phyloP scores from a whole-genome alignment of 1,140 invertebrate species.

The Ganaspis sp. region DNA sequence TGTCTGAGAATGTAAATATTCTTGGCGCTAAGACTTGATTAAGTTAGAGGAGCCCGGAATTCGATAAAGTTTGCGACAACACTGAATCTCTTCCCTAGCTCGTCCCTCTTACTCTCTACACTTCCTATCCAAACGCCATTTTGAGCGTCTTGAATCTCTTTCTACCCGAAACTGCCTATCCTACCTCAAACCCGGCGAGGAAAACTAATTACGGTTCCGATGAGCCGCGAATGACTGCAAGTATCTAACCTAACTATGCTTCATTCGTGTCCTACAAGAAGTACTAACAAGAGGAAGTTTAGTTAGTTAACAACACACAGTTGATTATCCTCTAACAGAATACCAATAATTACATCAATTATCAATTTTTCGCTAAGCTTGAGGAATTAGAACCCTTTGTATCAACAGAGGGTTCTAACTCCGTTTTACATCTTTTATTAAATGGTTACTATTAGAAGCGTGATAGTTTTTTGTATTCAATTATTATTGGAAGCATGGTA shows the following conservation, averaged over 20 bases:
- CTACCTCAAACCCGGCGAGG: conserved; percentile 45
- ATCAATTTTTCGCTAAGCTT: not conserved
- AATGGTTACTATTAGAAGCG: too few species aligned
- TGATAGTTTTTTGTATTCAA: too few species aligned
- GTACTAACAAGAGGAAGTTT: conserved; percentile 6
- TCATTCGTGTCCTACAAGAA: conserved; percentile 8
- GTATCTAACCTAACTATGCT: conserved; percentile 45
- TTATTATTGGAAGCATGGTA: too few species aligned
- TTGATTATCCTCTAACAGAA: conserved; percentile 7
- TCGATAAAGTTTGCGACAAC: conserved; percentile 58
- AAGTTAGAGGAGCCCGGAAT: conserved; percentile 57
- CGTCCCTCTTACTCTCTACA: conserved; percentile 3
- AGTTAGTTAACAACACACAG: conserved; percentile 13
- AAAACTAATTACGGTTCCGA: conserved; percentile 66
- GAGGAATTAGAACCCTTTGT: too few species aligned
- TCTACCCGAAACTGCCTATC: conserved; percentile 24
- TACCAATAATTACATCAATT: not conserved
- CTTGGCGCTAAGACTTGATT: conserved; percentile 50
- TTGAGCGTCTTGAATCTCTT: conserved; percentile 26
- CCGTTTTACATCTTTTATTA: too few species aligned
- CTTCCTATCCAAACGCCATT: conserved; percentile 46
- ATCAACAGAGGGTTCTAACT: too few species aligned
- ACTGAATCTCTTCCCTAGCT: conserved; percentile 38
- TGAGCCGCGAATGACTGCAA: conserved; percentile 63
- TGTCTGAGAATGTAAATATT: conserved; percentile 52